Base-by-base conservation (phyloP, 1,140 invertebrate genomes). In the Adoxophyes honmai region DNA sequence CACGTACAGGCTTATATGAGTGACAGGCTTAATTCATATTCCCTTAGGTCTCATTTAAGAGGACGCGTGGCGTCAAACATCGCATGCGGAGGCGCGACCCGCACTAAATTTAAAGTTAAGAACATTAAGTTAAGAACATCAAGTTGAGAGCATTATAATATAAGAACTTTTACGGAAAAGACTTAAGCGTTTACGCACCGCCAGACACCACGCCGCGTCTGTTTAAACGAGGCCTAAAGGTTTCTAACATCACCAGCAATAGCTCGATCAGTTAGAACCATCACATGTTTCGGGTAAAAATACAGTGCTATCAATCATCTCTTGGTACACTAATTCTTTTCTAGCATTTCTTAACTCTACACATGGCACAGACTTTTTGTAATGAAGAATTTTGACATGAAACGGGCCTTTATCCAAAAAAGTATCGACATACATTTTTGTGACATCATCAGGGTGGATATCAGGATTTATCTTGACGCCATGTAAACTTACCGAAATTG, bases 371-470 rank as follows among this genome's bases (percentile, higher is more conserved):
- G 55, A 16, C 16, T 70, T 52, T 2, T 73, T 56, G 28, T 62
- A 62, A 14, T 69, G 44, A 9, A 85, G 63, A 4, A 85, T 55
- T 57, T 72, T 71, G 21, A 66, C 77, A 42, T 71, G 44, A 14
- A 88, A 83, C 2, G 79, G 76, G 7, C 70, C 78, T 60, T 81
- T 75, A 38, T 83, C 76, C 33, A 84, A 34, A 48, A 88, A 86
- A 18, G 67, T 68, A 10, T 80, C 35, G 21, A 44, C 39, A 16
- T 70, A 85, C 51, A 69, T 59, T 60, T 77, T 18, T 2, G 58
- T 52, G 18, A 84, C 37, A 14, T 55, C 18, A 42, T 61, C 63
- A 4, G 70, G 52, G 11, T 77, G 66, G 4, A 78, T 21, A 6
- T 73, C 67, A 4, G 73, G 70, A 59, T 84, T 86, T n/a, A 78